These are phyloP conservation scores for Microtus richardsoni DNA, from an alignment of 2,113 vertebrate species.

Conservation along the genomic window DNA sequence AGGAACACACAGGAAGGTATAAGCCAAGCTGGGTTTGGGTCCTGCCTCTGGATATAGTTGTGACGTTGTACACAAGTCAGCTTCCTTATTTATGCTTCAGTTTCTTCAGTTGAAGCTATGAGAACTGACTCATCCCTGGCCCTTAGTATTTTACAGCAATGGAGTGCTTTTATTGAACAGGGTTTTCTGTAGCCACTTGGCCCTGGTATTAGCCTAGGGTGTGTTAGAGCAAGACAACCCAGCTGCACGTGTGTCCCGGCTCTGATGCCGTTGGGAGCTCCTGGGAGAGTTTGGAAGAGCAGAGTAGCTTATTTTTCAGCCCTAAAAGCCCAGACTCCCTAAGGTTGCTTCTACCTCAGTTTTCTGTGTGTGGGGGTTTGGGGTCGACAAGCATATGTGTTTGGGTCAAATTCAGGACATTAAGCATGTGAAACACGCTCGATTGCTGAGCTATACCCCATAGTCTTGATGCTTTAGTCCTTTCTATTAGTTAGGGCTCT, in stretches of 20 bases:
- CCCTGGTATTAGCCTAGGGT: not conserved
- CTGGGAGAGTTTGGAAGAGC: not conserved
- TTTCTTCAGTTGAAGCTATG: not conserved
- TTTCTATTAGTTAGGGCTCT: not conserved
- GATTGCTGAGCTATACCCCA: not conserved
- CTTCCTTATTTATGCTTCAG: not conserved
- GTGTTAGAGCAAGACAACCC: not conserved
- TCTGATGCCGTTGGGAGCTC: not conserved
- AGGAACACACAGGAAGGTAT: not conserved
- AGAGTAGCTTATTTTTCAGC: not conserved
- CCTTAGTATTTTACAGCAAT: not conserved
- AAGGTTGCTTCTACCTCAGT: not conserved
- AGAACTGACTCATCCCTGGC: not conserved
- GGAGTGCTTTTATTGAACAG: not conserved
- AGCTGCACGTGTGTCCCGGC: not conserved
- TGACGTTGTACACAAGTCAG: not conserved
- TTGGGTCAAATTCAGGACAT: not conserved
- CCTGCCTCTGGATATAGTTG: not conserved
- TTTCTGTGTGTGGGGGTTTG: not conserved
- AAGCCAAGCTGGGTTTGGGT: not conserved
- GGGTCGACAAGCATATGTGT: not conserved
- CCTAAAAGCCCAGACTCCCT: not conserved
- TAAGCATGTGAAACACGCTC: not conserved
- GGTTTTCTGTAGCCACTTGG: not conserved
- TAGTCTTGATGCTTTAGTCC: not conserved